These are phyloP conservation scores for Eilema sororculum DNA, from an alignment of 2,888 invertebrate species.

Conservation along the genomic window DNA sequence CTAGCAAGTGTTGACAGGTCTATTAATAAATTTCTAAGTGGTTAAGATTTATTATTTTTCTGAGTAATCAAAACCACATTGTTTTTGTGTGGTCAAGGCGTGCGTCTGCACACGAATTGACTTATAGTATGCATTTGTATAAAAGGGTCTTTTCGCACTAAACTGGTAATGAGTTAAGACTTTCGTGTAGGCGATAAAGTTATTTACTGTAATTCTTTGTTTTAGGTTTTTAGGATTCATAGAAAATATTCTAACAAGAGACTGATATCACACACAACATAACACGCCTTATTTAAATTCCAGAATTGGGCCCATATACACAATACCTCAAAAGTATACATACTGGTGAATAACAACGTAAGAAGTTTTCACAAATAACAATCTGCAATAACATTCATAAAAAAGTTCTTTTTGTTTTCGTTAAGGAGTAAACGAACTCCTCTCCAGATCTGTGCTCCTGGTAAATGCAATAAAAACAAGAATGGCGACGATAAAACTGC, in stretches of 20 bases:
- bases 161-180: too few species aligned
- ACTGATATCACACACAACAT: too few species aligned
- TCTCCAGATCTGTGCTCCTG: conserved; percentile 21
- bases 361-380: neutral
- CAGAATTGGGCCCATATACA: too few species aligned
- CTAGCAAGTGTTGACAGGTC: neutral
- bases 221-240: too few species aligned
- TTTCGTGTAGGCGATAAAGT: too few species aligned
- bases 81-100: neutral
- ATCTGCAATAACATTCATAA: neutral
- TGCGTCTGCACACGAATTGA: neutral
- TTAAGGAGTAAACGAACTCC: conserved; percentile 34
- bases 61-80: neutral
- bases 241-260: too few species aligned
- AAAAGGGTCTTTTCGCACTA: too few species aligned
- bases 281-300: too few species aligned
- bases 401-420: neutral
- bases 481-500: conserved; percentile 17
- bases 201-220: too few species aligned
- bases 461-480: conserved; percentile 30
- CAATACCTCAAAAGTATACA: neutral
- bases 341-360: neutral
- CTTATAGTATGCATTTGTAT: neutral
- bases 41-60: neutral
- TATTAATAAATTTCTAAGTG: neutral